Conservation (phyloP, 2,797 vertebrate species). For the Amniataba percoides region DNA sequence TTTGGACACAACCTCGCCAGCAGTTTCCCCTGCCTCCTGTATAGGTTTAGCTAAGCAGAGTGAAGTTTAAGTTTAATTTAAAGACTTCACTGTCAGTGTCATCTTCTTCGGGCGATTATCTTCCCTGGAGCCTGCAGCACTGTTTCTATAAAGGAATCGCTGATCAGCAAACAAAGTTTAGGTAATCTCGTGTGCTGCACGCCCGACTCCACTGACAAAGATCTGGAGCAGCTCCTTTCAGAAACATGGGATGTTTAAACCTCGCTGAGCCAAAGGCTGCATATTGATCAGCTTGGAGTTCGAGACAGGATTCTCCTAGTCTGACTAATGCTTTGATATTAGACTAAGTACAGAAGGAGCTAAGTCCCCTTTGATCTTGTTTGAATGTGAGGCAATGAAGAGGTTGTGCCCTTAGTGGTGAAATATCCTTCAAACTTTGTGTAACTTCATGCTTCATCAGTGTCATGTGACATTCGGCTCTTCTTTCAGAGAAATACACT, state of each 20-base stretch:
- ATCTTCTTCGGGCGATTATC: background rate
- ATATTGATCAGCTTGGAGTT: constrained; percentile 24
- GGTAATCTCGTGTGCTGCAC: background rate
- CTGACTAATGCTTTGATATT: constrained; percentile 46
- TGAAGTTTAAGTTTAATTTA: background rate
- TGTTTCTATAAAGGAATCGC: background rate
- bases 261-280: background rate
- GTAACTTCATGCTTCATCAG: background rate
- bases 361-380: constrained; percentile 38
- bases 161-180: constrained; percentile 2
- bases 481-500: background rate
- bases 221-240: background rate
- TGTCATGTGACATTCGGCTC: background rate
- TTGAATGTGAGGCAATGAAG: background rate
- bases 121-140: background rate
- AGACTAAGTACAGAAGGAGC: constrained; percentile 5
- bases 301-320: constrained; percentile 2
- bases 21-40: background rate
- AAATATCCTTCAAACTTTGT: background rate
- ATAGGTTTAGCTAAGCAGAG: background rate
- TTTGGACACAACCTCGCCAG: no score
- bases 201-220: background rate
- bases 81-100: background rate
- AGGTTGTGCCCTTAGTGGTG: background rate
- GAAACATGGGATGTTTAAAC: constrained; percentile 3